Evolutionary conservation across 2,797 vertebrate species (phyloP), one percentile per base, ranked within the genome.

Genomic region (Lepilemur ruficaudatus): DNA sequence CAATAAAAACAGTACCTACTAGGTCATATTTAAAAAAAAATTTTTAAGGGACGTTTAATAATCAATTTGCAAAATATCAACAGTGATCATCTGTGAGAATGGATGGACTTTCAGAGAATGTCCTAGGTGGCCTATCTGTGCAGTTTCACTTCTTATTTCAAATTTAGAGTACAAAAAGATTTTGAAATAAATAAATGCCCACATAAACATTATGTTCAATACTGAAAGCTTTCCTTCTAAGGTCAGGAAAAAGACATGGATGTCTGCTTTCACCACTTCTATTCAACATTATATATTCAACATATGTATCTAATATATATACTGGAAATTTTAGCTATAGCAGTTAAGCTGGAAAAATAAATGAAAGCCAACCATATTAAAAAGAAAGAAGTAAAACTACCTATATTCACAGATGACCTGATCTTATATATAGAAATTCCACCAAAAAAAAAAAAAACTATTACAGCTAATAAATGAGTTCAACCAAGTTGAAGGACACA

Each of bases 61-160:
- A 89, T 91, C 7, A 81, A 50, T 76, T 87, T 96, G 95, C 25
- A 93, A 83, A 78, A 59, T 92, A 75, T 76, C 18, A 79, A 52
- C 46, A 65, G 1, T 43, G 72, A 85, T 73, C 13, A 72, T 84
- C 15, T 59, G n/a, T 91, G 50, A 23, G 12, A 23, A 88, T 48
- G 10, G 23, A 48, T 78, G 17, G 32, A 65, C 28, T 82, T 94
- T 46, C n/a, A 86, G 25, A 81, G 35, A 92, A 91, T 69, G n/a
- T 41, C 1, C 9, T 90, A 67, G 9, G 46, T 87, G 83, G n/a
- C 41, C 41, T 55, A 81, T 63, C n/a, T 82, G 32, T 73, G 8
- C 7, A 78, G 25, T 85, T 84, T 86, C n/a, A 73, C 17, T 63
- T 50, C 13, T 32, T 73, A 73, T 93, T 92, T 87, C 15, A 76